A percentile compares a stretch with the other conserved stretches of the same genome.
Conservation (phyloP, 2,113 vertebrate species). For the Delphinus delphis region DNA sequence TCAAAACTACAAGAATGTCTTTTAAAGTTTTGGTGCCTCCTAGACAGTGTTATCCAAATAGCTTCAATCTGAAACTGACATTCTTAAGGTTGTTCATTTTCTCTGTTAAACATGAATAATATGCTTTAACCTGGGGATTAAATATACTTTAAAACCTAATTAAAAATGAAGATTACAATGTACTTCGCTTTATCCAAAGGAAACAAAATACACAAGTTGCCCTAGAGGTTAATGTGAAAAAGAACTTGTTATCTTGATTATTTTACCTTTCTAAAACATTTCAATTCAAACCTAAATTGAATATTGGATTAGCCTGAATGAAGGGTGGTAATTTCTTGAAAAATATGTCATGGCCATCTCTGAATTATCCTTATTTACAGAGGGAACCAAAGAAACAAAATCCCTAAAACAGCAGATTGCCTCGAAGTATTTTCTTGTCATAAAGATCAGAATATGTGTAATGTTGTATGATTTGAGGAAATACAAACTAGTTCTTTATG, state of each 20-base stretch:
- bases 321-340: constrained; percentile 33
- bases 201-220: constrained; percentile 51
- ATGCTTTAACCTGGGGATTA: constrained; percentile 42
- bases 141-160: constrained; percentile 60
- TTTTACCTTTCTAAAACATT: constrained; percentile 42
- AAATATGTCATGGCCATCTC: not conserved
- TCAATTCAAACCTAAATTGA: constrained; percentile 60
- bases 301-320: constrained; percentile 47
- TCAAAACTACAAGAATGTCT: not conserved
- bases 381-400: constrained; percentile 13
- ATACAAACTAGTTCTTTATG: not conserved
- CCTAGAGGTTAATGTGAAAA: constrained; percentile 66
- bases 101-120: constrained; percentile 42
- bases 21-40: not conserved
- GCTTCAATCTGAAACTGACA: not conserved
- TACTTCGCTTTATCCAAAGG: constrained; percentile 33
- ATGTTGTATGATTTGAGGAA: not conserved
- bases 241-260: constrained; percentile 54
- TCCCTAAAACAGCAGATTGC: not conserved
- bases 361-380: constrained; percentile 22
- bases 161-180: constrained; percentile 66
- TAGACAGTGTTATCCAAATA: not conserved
- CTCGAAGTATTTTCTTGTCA: not conserved
- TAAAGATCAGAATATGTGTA: not conserved
- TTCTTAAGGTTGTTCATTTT: constrained; percentile 46